Evolutionary conservation across 2,113 vertebrate genomes (phyloP), one percentile per base, ranked within the genome.

Genomic region (Sapayoa aenigma): DNA sequence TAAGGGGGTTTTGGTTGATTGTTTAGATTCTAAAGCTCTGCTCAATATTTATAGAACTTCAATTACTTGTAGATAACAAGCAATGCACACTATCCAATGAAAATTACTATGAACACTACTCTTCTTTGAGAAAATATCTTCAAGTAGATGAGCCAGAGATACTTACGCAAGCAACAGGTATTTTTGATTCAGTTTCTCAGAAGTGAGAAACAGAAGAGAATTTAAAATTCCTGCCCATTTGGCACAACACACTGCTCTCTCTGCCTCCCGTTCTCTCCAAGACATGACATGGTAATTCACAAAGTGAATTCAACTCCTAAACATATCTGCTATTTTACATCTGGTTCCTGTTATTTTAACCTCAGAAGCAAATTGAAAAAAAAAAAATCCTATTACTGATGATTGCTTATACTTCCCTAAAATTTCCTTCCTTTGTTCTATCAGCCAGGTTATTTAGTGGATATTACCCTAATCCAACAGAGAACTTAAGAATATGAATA

Each of bases 271-370:
- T 81, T 88, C 41, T 50, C 58, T 89, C 33, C 0, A 24, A 88
- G 37, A 68, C 30, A 65, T 0, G 27, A 86, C 35, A 89, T 15
- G 17, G 41, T 60, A 87, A 94, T 33, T 81, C 73, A 91, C 62
- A 52, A 73, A 67, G 65, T 33, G 35, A 93, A 80, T 81, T 89
- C 37, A 88, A 90, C 72, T 41, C 76, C 76, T 90, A 79, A 95
- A 88, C 6, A 0, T 89, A 88, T 93, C 85, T 88, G 79, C 85
- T 81, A 37, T 63, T 84, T 90, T 87, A 94, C 90, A 96, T 83
- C 90, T 94, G 82, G 88, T 90, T 95, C 85, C 83, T 93, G 73
- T 89, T 96, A 95, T 86, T 94, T 88, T 92, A 90, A 93, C 92
- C 79, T 93, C 65, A 84, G 52, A 74, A 90, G 72, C 39, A 75